Evolutionary conservation across 2,113 vertebrate species (phyloP), one percentile per base, ranked within the genome.

Genomic region (Xerus inauris): DNA sequence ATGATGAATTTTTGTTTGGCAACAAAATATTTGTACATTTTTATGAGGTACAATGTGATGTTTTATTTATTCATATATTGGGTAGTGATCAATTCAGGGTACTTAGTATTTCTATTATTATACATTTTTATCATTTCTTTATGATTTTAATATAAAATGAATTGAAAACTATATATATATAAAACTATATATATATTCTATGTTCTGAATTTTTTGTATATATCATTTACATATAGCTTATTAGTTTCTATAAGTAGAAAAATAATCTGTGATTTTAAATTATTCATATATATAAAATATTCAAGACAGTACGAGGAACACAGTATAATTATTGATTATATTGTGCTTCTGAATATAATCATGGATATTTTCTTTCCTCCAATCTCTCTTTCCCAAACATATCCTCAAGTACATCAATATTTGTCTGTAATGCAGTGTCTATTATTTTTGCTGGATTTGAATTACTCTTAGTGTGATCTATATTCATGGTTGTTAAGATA

Each of bases 71-170:
- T 6, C 24, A 30, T 40, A 32, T 30, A 40, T 24, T 47, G 14
- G 2, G 32, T 22, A 1, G 3, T 45, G 40, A 24, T 24, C 13
- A 59, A 5, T 14, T 13, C 7, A 22, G 32, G 2, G 17, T 30
- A 71, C 26, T 38, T 26, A 51, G 8, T 17, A 2, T 72, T 11
- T 45, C 47, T 81, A 16, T 57, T 30, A 14, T 30, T 30, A 28
- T 65, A 35, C 4, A 13, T 11, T 65, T 65, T 32, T 12, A 13
- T 35, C 64, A 35, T 65, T 65, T 64, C 30, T 35, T 65, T 45
- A 7, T 42, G 26, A 0, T 87, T 95, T 73, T 71, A 49, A 84
- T 22, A 79, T 40, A 76, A 80, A 72, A 62, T 40, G 20, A 85
- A n/a, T 1, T 22, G 71, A 24, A 72, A 65, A 80, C 13, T 2